Base-by-base conservation (phyloP, 2,797 vertebrate species). In the Fratercula arctica region DNA sequence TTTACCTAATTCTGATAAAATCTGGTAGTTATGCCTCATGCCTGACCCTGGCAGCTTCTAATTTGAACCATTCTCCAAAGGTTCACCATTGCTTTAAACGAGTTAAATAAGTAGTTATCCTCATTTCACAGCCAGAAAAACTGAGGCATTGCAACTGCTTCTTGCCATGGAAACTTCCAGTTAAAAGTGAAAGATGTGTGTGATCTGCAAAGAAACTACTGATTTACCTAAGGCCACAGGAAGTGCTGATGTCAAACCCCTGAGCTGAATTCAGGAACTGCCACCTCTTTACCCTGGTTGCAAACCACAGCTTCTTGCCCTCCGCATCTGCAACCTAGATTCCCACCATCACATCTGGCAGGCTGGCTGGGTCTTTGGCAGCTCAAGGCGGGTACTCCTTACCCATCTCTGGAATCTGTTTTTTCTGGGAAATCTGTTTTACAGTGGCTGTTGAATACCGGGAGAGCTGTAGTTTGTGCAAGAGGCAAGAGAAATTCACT, bases 121-220 rank as follows among this genome's bases (percentile, higher is more conserved):
- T 72, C 54, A 50, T 43, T 70, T 85, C 24, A 39, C 48, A 48
- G n/a, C 3, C 48, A 86, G 54, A 33, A 72, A 75, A 74, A 83
- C 51, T 14, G 29, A 93, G 50, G 41, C 35, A 72, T 20, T 17
- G 60, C 81, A 87, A 63, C 50, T n/a, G 64, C 60, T 94, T 73
- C 94, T 87, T 74, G 16, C 67, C 63, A n/a, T 19, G 31, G 95
- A 97, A 96, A 89, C 53, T 93, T 97, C 96, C 59, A 90, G 95
- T 54, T 92, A 74, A 78, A 87, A 89, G 68, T 31, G 41, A 90
- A 94, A 92, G 88, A 93, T 50, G 29, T 1, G 33, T n/a, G 70
- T 16, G 75, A 93, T 70, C 75, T 91, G 85, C 72, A 87, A 72
- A 90, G 69, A 86, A 95, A 91, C 79, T 83, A 92, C 46, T 11